phyloP scores from a whole-genome alignment of 2,888 invertebrate species.

The Lasioglossum calceatum region DNA sequence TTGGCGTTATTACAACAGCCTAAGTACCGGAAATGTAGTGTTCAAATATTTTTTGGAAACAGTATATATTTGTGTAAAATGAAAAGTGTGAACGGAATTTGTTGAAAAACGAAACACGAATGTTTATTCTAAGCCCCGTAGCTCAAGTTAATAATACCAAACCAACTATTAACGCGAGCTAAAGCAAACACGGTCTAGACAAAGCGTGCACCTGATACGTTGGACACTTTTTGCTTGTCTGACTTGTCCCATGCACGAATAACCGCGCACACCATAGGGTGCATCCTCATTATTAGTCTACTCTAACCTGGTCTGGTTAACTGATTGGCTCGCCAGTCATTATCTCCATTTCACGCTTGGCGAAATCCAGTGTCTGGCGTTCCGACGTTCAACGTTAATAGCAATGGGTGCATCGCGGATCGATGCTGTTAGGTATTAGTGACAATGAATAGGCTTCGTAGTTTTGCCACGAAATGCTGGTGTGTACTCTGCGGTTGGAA shows the following conservation, averaged over 20 bases:
- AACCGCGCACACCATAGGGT: slow-evolving; percentile 60
- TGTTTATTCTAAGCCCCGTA: too few relatives aligned
- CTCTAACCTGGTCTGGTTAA: slow-evolving; percentile 78
- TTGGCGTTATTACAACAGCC: too few relatives aligned
- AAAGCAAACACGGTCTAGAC: not conserved
- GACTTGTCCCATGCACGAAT: slow-evolving; percentile 33
- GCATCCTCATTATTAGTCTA: slow-evolving; percentile 80
- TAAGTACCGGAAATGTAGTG: too few relatives aligned
- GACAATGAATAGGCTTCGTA: slow-evolving; percentile 46
- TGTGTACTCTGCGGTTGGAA: slow-evolving; percentile 18
- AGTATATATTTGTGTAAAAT: too few relatives aligned
- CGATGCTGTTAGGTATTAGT: slow-evolving; percentile 65
- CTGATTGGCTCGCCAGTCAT: slow-evolving; percentile 82
- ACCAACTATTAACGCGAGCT: too few relatives aligned
- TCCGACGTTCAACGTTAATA: slow-evolving; percentile 67
- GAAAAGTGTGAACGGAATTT: too few relatives aligned
- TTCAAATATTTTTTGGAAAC: too few relatives aligned
- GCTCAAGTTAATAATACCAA: too few relatives aligned
- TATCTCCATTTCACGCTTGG: slow-evolving; percentile 82
- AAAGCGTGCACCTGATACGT: not conserved
- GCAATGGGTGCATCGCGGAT: slow-evolving; percentile 64
- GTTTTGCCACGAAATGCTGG: slow-evolving; percentile 41
- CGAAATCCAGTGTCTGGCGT: slow-evolving; percentile 76
- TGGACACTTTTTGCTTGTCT: slow-evolving; percentile 32
- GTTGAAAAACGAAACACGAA: too few relatives aligned